Evolutionary conservation across 1,140 invertebrate species (phyloP).

Genomic region (Acromyrmex echinatior): DNA sequence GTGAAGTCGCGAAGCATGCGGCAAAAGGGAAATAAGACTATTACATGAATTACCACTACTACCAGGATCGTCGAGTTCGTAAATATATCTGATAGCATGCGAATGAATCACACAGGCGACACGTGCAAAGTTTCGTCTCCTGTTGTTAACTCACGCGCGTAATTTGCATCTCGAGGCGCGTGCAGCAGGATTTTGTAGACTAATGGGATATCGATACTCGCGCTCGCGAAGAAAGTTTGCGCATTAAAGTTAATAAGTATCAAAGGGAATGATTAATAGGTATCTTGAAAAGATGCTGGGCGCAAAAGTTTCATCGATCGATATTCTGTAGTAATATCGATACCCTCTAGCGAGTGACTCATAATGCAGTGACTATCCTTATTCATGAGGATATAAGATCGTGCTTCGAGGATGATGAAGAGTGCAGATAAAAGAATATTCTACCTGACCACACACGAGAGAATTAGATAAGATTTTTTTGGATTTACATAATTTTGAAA

Average conservation of each 20-base stretch:
- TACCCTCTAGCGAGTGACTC: slow-evolving; percentile 21
- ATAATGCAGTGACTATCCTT: slow-evolving; percentile 36
- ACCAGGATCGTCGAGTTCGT: slow-evolving; percentile 61
- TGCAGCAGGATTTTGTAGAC: background rate
- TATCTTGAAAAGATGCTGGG: slow-evolving; percentile 8
- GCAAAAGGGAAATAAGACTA: slow-evolving; percentile 62
- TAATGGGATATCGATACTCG: slow-evolving; percentile 39
- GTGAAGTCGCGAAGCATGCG: slow-evolving; percentile 39
- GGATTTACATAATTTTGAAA: background rate
- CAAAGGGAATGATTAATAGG: slow-evolving; percentile 42
- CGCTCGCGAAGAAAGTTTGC: slow-evolving; percentile 1
- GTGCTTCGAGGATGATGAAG: slow-evolving; percentile 18
- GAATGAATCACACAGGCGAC: slow-evolving; percentile 67
- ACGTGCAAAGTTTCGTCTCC: slow-evolving; percentile 30
- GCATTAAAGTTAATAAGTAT: slow-evolving; percentile 26
- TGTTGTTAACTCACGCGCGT: slow-evolving; percentile 9
- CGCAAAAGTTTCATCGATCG: slow-evolving; percentile 35
- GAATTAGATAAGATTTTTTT: background rate
- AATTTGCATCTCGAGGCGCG: slow-evolving; percentile 39
- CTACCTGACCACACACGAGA: background rate
- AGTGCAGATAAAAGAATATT: slow-evolving; percentile 24
- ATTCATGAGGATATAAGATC: slow-evolving; percentile 40
- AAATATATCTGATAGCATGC: slow-evolving; percentile 59
- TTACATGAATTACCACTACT: background rate
- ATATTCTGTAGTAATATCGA: slow-evolving; percentile 39